Evolutionary conservation across 2,888 invertebrate species (phyloP).

Genomic region (Dynastes maya): DNA sequence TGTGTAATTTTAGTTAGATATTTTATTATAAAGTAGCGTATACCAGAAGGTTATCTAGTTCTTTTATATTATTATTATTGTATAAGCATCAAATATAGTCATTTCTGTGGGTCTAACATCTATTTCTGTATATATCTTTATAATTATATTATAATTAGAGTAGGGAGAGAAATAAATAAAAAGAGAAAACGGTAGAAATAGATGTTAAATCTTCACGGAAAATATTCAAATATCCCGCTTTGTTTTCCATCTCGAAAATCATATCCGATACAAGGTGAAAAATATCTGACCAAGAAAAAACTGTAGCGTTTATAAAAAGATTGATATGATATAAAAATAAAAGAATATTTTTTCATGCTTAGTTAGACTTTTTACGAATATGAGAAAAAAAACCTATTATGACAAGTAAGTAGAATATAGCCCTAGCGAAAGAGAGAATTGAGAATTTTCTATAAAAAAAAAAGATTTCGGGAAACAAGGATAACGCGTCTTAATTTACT

Average conservation of each 20-base stretch:
- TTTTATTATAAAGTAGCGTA: background rate
- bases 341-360: constrained; percentile 65
- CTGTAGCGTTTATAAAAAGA: constrained; percentile 61
- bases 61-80: constrained; percentile 4
- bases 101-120: constrained; percentile 24
- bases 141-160: constrained; percentile 23
- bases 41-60: constrained; percentile 14
- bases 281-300: constrained; percentile 62
- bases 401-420: constrained; percentile 30
- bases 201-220: constrained; percentile 26
- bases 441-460: constrained; percentile 41
- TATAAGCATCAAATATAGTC: background rate
- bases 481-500: constrained; percentile 14
- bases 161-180: constrained; percentile 11
- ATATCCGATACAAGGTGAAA: constrained; percentile 31
- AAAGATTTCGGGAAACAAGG: constrained; percentile 35
- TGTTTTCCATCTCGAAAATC: constrained; percentile 24
- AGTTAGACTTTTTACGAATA: constrained; percentile 61
- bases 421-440: constrained; percentile 19
- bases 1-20: constrained; percentile 14
- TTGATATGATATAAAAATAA: constrained; percentile 55
- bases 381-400: constrained; percentile 8
- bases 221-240: constrained; percentile 7
- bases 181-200: background rate
- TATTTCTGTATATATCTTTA: background rate